Percentiles rank a stretch among this genome's conserved stretches.
phyloP scores from a whole-genome alignment of 2,797 vertebrate species.

The Neostethus bicornis region DNA sequence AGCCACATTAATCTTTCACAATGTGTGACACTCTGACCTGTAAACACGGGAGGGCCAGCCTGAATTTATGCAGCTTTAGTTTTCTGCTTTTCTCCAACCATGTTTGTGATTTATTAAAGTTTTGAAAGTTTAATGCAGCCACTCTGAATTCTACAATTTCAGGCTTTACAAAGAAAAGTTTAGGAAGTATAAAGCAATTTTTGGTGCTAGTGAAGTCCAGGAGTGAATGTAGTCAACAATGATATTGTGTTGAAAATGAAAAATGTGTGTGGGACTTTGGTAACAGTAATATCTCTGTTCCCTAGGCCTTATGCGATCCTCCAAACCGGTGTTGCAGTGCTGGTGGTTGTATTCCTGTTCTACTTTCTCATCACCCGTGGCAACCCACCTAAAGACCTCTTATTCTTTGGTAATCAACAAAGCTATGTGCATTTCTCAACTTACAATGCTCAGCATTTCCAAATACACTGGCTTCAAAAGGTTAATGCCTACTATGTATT shows the following conservation, averaged over 20 bases:
- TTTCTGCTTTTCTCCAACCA: conserved; percentile 41
- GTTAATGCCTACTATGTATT: conserved; percentile 35
- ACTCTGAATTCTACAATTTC: neutral
- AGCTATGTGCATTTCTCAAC: conserved; percentile 33
- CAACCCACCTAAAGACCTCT: conserved; percentile 79
- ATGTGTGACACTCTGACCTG: conserved; percentile 55
- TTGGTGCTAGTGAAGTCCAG: conserved; percentile 29
- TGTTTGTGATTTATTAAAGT: conserved; percentile 59
- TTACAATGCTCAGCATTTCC: conserved; percentile 19
- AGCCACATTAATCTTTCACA: conserved; percentile 67
- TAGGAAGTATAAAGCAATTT: neutral
- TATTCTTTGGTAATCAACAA: conserved; percentile 83
- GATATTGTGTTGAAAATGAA: conserved; percentile 11
- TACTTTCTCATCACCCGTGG: conserved; percentile 73
- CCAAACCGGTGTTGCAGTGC: conserved; percentile 63
- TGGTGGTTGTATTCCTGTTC: conserved; percentile 74
- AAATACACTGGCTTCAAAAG: conserved; percentile 23
- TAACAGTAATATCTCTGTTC: conserved; percentile 30
- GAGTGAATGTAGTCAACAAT: conserved; percentile 17
- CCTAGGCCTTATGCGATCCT: conserved; percentile 72
- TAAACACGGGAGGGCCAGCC: conserved; percentile 49
- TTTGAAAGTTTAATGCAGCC: conserved; percentile 9
- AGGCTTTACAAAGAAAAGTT: conserved; percentile 7
- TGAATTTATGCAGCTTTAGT: conserved; percentile 56
- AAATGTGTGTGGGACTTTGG: conserved; percentile 14